These are phyloP conservation scores for Drosophila micromelanica DNA, from an alignment of 1,140 invertebrate genomes.

Conservation along the genomic window DNA sequence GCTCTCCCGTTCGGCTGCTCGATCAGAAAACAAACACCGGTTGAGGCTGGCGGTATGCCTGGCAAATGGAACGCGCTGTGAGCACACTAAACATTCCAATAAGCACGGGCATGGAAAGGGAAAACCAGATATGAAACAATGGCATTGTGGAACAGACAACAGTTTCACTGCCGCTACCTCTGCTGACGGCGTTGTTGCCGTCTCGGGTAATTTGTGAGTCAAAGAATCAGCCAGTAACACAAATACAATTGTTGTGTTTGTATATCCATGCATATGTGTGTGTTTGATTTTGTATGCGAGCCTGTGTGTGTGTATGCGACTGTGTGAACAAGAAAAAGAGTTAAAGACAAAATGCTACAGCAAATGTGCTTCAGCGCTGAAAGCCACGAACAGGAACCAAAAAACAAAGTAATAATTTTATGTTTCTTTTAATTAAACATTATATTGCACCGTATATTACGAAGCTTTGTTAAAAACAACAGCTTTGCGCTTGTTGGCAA, in stretches of 20 bases:
- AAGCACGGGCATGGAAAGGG: conserved; percentile 65
- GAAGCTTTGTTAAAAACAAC: conserved; percentile 31
- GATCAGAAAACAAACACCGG: conserved; percentile 75
- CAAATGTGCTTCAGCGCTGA: conserved; percentile 1
- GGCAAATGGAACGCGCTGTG: conserved; percentile 32
- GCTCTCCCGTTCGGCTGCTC: conserved; percentile 16
- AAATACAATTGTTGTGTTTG: conserved; percentile 26
- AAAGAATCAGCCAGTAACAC: conserved; percentile 64
- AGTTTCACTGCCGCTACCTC: conserved; percentile 56
- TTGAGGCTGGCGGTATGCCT: conserved; percentile 32
- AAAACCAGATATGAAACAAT: conserved; percentile 75
- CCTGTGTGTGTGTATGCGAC: conserved; percentile 12
- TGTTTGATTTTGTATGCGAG: conserved; percentile 18
- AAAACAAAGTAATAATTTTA: neutral
- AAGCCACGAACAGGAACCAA: neutral
- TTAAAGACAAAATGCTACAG: conserved; percentile 42
- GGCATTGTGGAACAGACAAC: conserved; percentile 67
- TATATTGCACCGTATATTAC: conserved; percentile 1
- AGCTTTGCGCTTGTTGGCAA: conserved; percentile 45
- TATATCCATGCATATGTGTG: conserved; percentile 25
- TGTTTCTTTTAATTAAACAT: conserved; percentile 2
- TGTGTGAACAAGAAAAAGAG: conserved; percentile 46
- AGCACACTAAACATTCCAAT: conserved; percentile 30
- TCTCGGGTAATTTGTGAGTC: conserved; percentile 77
- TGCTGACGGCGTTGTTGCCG: conserved; percentile 51